These are phyloP conservation scores for Metaphire vulgaris DNA, from an alignment of 1,140 invertebrate genomes.

Conservation along the genomic window DNA sequence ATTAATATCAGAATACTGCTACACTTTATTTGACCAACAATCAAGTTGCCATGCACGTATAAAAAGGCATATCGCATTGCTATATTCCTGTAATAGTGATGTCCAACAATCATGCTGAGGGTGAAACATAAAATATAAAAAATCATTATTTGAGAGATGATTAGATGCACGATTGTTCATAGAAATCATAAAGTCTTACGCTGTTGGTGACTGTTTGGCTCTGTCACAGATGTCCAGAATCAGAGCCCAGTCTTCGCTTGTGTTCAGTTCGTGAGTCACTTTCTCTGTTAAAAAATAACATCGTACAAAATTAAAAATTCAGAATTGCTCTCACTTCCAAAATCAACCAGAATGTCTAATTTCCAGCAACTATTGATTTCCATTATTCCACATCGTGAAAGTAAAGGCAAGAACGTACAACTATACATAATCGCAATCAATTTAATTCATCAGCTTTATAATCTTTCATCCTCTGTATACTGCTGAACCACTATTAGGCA, in stretches of 20 bases:
- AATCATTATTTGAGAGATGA: background rate
- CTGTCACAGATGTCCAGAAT: constrained; percentile 90
- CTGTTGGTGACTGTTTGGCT: constrained; percentile 62
- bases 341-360: background rate
- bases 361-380: background rate
- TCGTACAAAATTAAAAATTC: background rate
- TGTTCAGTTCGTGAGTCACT: constrained; percentile 81
- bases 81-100: background rate
- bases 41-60: background rate
- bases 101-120: background rate
- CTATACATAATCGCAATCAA: background rate
- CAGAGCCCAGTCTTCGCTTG: constrained; percentile 77
- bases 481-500: too few species aligned
- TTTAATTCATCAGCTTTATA: background rate
- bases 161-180: background rate
- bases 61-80: background rate
- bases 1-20: too few species aligned
- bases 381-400: too few species aligned
- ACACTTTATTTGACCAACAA: too few species aligned
- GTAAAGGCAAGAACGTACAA: background rate
- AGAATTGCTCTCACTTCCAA: background rate
- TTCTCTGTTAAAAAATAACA: constrained; percentile 61
- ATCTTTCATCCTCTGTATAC: background rate
- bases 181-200: constrained; percentile 36
- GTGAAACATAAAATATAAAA: background rate